Percentiles rank a stretch among this genome's conserved stretches.
Conservation (phyloP, 2,888 invertebrate species). For the Hartigia nigra region DNA sequence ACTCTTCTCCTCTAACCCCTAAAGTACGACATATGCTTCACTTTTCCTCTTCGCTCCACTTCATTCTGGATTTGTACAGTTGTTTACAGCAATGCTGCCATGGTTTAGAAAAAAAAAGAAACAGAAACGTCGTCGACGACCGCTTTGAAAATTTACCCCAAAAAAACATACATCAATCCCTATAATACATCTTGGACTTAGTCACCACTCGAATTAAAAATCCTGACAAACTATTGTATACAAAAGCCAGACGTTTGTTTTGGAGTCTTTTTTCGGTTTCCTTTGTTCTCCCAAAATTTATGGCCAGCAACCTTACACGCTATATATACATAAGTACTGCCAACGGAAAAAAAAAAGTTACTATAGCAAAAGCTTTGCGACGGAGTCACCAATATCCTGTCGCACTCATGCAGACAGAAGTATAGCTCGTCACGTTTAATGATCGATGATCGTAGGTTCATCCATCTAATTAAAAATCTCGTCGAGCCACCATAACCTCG, state of each 20-base stretch:
- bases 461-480: constrained; percentile 50
- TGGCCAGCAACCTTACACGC: neutral
- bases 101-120: neutral
- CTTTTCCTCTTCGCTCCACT: constrained; percentile 1
- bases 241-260: neutral
- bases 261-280: neutral
- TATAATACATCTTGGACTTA: neutral
- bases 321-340: neutral
- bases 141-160: neutral
- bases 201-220: neutral
- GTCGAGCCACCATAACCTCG: constrained; percentile 18
- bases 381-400: neutral
- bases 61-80: neutral
- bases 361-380: neutral
- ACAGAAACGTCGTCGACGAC: neutral
- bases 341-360: neutral
- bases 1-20: neutral
- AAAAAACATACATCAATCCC: neutral
- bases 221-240: neutral
- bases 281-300: neutral
- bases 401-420: neutral
- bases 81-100: neutral
- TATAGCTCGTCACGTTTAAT: constrained; percentile 19
- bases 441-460: constrained; percentile 40
- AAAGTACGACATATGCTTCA: neutral